Percentiles rank a stretch among this genome's conserved stretches.
phyloP scores from a whole-genome alignment of 2,888 invertebrate species.

The Pediacus dermestoides region DNA sequence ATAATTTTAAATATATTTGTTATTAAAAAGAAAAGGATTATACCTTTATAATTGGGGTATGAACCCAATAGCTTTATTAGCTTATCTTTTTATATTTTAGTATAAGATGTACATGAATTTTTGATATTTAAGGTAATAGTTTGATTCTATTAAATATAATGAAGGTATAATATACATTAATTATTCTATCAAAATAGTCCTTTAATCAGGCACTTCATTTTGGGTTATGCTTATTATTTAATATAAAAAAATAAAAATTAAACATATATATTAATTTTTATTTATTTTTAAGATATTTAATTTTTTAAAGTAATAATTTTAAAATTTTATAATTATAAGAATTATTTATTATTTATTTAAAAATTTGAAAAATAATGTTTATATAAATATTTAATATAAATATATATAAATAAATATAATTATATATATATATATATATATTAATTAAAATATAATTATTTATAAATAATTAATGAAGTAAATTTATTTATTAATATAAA shows the following conservation, averaged over 20 bases:
- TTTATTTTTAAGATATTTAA: slow-evolving; percentile 14
- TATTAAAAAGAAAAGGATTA: slow-evolving; percentile 55
- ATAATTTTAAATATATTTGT: slow-evolving; percentile 52
- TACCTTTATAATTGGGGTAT: slow-evolving; percentile 51
- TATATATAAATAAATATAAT: slow-evolving; percentile 24
- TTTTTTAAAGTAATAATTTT: slow-evolving; percentile 3
- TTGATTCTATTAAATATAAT: slow-evolving; percentile 61
- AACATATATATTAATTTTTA: slow-evolving; percentile 28
- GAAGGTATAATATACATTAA: slow-evolving; percentile 49
- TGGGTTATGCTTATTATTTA: not conserved
- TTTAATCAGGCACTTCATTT: slow-evolving; percentile 55
- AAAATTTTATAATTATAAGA: no score
- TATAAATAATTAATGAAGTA: no score
- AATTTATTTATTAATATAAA: no score
- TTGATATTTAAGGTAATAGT: slow-evolving; percentile 60
- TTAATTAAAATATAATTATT: no score
- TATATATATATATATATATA: slow-evolving; percentile 33
- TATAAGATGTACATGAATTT: slow-evolving; percentile 61
- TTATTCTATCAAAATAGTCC: slow-evolving; percentile 63
- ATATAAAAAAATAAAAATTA: slow-evolving; percentile 7
- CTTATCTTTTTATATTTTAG: slow-evolving; percentile 60
- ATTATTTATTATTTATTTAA: slow-evolving; percentile 15
- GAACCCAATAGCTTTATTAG: slow-evolving; percentile 54
- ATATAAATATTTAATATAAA: slow-evolving; percentile 19
- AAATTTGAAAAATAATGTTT: slow-evolving; percentile 16